These are phyloP conservation scores for Tinamus guttatus DNA, from an alignment of 2,113 vertebrate species.

Conservation along the genomic window DNA sequence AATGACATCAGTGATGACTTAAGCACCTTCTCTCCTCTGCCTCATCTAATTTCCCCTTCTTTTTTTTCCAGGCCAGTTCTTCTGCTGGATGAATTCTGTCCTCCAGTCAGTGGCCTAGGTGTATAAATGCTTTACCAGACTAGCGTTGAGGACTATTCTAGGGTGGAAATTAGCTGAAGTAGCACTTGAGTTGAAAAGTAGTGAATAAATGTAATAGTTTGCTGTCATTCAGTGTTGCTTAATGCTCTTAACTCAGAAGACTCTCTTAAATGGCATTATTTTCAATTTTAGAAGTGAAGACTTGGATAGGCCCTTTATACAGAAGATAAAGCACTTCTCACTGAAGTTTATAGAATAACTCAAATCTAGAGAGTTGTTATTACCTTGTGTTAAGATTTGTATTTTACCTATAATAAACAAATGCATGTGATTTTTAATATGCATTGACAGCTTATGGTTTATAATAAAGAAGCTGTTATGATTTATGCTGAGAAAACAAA, in stretches of 20 bases:
- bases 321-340: background rate
- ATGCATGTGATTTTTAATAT: background rate
- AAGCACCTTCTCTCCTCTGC: background rate
- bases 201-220: background rate
- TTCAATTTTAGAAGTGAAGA: background rate
- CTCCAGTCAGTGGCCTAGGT: background rate
- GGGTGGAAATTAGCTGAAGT: background rate
- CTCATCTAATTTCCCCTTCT: background rate
- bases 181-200: background rate
- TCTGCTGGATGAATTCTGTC: background rate
- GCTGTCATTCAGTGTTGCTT: background rate
- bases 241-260: background rate
- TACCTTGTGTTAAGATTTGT: background rate
- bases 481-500: background rate
- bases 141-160: background rate
- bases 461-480: background rate
- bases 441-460: background rate
- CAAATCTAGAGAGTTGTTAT: background rate
- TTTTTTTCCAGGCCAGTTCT: background rate
- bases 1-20: background rate
- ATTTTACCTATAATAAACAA: background rate
- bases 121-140: background rate
- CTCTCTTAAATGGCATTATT: background rate
- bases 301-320: background rate
- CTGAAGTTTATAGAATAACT: background rate